Evolutionary conservation across 1,140 invertebrate genomes (phyloP).

Genomic region (Ceratosolen solmsi): DNA sequence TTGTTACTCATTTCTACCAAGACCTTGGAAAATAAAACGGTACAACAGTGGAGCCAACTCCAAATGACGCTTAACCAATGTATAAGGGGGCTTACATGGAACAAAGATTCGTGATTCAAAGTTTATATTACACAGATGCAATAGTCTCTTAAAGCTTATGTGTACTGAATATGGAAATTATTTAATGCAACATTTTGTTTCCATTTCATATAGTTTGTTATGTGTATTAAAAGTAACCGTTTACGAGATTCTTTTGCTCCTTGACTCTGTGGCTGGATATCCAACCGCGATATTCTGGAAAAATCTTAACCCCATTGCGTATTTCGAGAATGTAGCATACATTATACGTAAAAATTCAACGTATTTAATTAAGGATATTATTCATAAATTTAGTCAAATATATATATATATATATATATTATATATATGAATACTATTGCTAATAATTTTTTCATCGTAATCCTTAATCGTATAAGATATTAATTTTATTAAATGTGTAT

Average conservation of each 20-base stretch:
- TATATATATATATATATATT: too few relatives aligned
- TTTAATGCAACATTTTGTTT: background rate
- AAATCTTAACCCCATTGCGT: background rate
- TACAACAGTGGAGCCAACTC: background rate
- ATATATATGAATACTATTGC: too few relatives aligned
- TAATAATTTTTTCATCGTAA: too few relatives aligned
- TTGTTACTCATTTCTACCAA: background rate
- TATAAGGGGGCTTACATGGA: too few relatives aligned
- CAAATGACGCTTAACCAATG: background rate
- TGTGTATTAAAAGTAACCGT: background rate
- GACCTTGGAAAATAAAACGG: conserved; percentile 5
- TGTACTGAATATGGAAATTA: background rate
- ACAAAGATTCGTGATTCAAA: background rate
- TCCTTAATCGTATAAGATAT: too few relatives aligned
- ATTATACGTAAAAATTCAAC: too few relatives aligned
- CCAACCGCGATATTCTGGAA: background rate
- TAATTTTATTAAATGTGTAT: too few relatives aligned
- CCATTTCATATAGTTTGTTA: background rate
- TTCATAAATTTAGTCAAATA: too few relatives aligned
- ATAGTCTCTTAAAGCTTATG: too few relatives aligned
- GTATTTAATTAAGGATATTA: too few relatives aligned
- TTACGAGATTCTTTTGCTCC: background rate
- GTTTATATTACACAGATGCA: background rate
- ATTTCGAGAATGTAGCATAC: background rate
- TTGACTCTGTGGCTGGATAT: background rate